Conservation (phyloP, 2,888 invertebrate species). For the Eretmocerus hayati region DNA sequence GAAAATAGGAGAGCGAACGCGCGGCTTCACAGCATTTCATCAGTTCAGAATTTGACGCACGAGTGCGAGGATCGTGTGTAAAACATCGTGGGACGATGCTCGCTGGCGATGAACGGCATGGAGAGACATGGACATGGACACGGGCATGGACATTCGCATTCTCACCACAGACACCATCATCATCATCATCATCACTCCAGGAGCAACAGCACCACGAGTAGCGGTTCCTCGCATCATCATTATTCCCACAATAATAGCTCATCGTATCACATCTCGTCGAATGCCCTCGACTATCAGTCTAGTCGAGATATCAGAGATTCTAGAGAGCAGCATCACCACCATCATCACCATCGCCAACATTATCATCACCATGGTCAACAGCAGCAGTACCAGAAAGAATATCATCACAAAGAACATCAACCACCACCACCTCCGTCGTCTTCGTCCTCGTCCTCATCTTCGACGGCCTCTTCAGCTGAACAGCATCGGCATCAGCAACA, state of each 20-base stretch:
- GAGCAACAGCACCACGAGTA: not conserved
- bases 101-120: conserved; percentile 46
- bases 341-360: not conserved
- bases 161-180: conserved; percentile 35
- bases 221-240: conserved; percentile 15
- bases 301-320: not conserved
- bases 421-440: not conserved
- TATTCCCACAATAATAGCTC: conserved; percentile 15
- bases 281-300: conserved; percentile 5
- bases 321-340: conserved; percentile 6
- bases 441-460: not conserved
- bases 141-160: conserved; percentile 35
- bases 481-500: conserved; percentile 8
- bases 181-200: conserved; percentile 35
- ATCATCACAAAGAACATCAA: not conserved
- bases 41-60: too few relatives aligned
- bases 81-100: conserved; percentile 40
- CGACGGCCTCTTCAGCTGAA: not conserved
- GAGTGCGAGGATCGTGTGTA: too few relatives aligned
- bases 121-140: conserved; percentile 46
- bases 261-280: too few relatives aligned
- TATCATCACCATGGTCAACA: not conserved
- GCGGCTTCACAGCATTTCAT: too few relatives aligned
- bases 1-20: too few relatives aligned
- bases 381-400: not conserved